Conservation (phyloP, 2,888 invertebrate genomes). For the Pogonocherus hispidulus region DNA sequence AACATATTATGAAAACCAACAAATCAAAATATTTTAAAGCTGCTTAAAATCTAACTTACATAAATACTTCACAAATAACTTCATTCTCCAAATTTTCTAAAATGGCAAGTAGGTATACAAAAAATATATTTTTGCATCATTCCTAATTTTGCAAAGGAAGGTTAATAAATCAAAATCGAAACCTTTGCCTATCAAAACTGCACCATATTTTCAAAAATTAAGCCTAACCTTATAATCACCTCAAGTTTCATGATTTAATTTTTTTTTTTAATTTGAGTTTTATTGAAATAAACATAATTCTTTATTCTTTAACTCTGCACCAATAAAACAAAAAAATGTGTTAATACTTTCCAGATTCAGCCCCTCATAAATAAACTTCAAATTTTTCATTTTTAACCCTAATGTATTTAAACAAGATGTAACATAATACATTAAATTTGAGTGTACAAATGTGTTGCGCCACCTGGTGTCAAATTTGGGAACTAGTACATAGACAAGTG, state of each 20-base stretch:
- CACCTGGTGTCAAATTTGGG: no score
- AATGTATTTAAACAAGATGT: no score
- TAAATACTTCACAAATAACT: background rate
- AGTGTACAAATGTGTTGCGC: no score
- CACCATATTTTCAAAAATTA: background rate
- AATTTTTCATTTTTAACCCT: no score
- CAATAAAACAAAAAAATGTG: no score
- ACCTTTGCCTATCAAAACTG: background rate
- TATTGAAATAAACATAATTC: no score
- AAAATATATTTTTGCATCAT: background rate
- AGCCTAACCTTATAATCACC: background rate
- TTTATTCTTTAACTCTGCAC: no score
- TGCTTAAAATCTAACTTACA: background rate
- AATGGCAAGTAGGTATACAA: conserved; percentile 9
- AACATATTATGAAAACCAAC: conserved; percentile 7
- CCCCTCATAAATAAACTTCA: no score
- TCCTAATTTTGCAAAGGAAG: background rate
- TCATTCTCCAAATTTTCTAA: background rate
- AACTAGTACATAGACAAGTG: no score
- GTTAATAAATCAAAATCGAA: background rate
- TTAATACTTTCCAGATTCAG: no score
- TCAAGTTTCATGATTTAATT: conserved; percentile 12
- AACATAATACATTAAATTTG: no score
- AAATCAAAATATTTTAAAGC: conserved; percentile 6
- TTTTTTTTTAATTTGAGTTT: no score